Evolutionary conservation across 2,888 invertebrate genomes (phyloP).

Genomic region (Acleris cristana): DNA sequence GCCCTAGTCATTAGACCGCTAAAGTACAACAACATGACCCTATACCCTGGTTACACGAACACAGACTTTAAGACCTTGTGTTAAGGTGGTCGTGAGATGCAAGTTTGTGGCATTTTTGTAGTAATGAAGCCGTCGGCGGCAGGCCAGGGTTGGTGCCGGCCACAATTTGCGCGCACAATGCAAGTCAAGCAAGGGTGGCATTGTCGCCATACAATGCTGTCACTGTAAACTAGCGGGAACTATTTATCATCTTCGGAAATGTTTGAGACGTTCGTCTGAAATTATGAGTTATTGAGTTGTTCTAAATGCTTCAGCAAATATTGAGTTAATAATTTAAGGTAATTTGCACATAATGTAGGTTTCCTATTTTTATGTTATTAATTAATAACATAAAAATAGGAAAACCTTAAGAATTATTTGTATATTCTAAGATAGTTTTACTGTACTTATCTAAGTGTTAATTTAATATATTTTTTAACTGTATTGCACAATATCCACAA

Average conservation of each 20-base stretch:
- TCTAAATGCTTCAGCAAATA: too few species aligned
- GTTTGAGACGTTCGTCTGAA: not conserved
- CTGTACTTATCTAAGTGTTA: too few species aligned
- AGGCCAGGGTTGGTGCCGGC: conserved; percentile 6
- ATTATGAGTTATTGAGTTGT: too few species aligned
- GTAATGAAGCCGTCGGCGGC: conserved; percentile 12
- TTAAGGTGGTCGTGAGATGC: not conserved
- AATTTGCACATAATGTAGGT: too few species aligned
- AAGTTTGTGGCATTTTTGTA: not conserved
- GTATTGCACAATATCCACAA: too few species aligned
- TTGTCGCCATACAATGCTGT: conserved; percentile 2
- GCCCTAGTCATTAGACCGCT: not conserved
- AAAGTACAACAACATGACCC: not conserved
- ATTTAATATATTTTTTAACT: too few species aligned
- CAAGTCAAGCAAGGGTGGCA: not conserved
- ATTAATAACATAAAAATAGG: too few species aligned
- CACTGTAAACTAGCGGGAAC: not conserved
- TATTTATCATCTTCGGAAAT: not conserved
- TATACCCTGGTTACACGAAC: not conserved
- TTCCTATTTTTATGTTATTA: too few species aligned
- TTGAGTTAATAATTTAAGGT: too few species aligned
- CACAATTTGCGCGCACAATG: conserved; percentile 10
- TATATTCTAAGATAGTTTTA: too few species aligned
- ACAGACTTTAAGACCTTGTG: not conserved
- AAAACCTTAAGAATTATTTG: too few species aligned